Evolutionary conservation across 2,113 vertebrate genomes (phyloP).

Genomic region (Bostrychus sinensis): DNA sequence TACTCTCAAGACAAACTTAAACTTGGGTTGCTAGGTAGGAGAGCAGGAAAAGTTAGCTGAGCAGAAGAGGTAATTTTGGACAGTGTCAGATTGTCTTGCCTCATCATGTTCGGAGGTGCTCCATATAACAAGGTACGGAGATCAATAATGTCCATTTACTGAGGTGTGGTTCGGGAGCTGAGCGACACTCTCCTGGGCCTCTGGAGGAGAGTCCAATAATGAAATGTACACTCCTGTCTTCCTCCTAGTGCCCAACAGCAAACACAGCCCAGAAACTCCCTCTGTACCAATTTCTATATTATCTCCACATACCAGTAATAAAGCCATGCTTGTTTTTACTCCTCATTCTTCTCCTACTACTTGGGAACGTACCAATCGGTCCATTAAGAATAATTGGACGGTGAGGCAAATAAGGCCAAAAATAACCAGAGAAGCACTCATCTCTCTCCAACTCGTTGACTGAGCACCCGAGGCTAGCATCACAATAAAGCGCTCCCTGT

Average conservation of each 20-base stretch:
- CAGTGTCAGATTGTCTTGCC: conserved; percentile 53
- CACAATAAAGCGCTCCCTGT: conserved; percentile 54
- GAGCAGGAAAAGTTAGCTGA: conserved; percentile 53
- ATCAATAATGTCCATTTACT: conserved; percentile 78
- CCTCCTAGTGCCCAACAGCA: conserved; percentile 49
- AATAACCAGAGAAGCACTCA: conserved; percentile 61
- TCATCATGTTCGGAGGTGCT: conserved; percentile 59
- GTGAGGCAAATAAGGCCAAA: conserved; percentile 53
- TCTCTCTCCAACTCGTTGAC: conserved; percentile 60
- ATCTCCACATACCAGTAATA: conserved; percentile 63
- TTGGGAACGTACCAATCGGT: conserved; percentile 47
- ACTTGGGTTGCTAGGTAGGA: conserved; percentile 15
- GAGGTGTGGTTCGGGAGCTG: conserved; percentile 67
- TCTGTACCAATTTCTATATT: conserved; percentile 41
- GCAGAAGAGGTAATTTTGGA: conserved; percentile 61
- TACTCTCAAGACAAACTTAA: no score
- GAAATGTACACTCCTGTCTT: conserved; percentile 71
- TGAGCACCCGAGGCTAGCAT: conserved; percentile 54
- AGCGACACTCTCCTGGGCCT: conserved; percentile 58
- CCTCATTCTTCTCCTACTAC: conserved; percentile 15
- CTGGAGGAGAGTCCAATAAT: conserved; percentile 69
- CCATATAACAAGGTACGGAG: conserved; percentile 74
- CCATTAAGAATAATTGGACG: conserved; percentile 56
- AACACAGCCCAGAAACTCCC: conserved; percentile 47
- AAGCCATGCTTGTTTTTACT: conserved; percentile 35